Conservation (phyloP, 2,888 invertebrate species). For the Alentia gelatinosa region DNA sequence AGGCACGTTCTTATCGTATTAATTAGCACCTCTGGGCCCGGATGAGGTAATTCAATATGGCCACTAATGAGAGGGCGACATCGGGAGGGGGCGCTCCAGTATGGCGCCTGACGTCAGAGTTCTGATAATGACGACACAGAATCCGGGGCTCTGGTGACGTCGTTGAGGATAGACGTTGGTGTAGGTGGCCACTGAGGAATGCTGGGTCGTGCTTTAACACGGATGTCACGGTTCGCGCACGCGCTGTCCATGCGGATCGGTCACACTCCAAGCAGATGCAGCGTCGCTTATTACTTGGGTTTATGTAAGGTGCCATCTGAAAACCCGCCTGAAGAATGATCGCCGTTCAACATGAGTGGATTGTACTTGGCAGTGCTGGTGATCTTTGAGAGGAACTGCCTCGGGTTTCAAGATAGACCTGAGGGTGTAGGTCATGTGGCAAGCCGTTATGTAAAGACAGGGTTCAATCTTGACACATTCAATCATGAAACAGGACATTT, state of each 20-base stretch:
- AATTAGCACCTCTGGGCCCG: neutral
- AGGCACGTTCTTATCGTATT: constrained; percentile 38
- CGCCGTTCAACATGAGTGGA: no score
- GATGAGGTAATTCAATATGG: neutral
- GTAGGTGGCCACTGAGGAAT: neutral
- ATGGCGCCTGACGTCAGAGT: constrained; percentile 21
- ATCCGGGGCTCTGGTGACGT: neutral
- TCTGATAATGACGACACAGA: constrained; percentile 9
- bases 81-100: neutral
- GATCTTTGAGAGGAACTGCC: no score
- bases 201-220: neutral
- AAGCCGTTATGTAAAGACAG: no score
- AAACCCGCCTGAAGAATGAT: no score
- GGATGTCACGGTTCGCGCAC: constrained; percentile 10
- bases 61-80: constrained; percentile 27
- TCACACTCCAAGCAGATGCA: neutral
- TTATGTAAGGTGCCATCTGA: neutral
- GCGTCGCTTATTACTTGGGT: no score
- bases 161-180: neutral
- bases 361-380: no score
- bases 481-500: no score
- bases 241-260: neutral
- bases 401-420: no score
- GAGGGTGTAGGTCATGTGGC: no score
- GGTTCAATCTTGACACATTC: no score